phyloP scores from a whole-genome alignment of 2,888 invertebrate genomes.

The Trachelus iudaicus region DNA sequence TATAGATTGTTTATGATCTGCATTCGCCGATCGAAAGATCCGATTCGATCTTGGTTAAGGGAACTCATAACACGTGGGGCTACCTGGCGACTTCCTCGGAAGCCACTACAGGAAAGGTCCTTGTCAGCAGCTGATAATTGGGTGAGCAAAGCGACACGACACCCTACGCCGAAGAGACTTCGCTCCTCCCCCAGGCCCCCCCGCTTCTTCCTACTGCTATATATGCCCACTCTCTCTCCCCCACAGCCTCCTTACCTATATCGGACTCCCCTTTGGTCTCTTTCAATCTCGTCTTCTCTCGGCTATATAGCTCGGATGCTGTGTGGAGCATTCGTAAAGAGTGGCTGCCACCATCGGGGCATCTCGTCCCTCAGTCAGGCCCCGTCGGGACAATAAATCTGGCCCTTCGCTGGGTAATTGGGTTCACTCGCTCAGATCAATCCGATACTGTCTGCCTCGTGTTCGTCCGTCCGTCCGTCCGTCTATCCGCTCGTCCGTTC shows the following conservation, averaged over 20 bases:
- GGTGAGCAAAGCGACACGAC: slow-evolving; percentile 58
- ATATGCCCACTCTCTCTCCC: not conserved
- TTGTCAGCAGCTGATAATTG: slow-evolving; percentile 61
- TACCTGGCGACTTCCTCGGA: slow-evolving; percentile 23
- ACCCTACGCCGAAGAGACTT: slow-evolving; percentile 33
- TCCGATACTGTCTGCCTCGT: slow-evolving; percentile 65
- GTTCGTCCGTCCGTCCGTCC: slow-evolving; percentile 58
- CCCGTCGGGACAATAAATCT: slow-evolving; percentile 63
- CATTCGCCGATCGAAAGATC: slow-evolving; percentile 16
- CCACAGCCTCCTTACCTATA: not conserved
- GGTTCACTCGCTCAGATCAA: slow-evolving; percentile 65
- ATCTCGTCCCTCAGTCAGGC: slow-evolving; percentile 56
- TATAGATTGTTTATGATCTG: slow-evolving; percentile 61
- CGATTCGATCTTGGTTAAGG: slow-evolving; percentile 25
- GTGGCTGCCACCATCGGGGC: slow-evolving; percentile 55
- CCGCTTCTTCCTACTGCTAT: slow-evolving; percentile 8
- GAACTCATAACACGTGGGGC: slow-evolving; percentile 9
- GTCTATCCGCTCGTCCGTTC: slow-evolving; percentile 11
- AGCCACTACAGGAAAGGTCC: slow-evolving; percentile 38
- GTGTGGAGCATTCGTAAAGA: slow-evolving; percentile 46
- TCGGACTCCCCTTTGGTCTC: slow-evolving; percentile 6
- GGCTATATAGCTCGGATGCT: not conserved
- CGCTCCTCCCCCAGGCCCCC: not conserved
- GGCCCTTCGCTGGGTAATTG: slow-evolving; percentile 63
- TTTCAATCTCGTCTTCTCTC: slow-evolving; percentile 17